Evolutionary conservation across 2,113 vertebrate species (phyloP), one percentile per base, ranked within the genome.

Genomic region (Podiceps cristatus): DNA sequence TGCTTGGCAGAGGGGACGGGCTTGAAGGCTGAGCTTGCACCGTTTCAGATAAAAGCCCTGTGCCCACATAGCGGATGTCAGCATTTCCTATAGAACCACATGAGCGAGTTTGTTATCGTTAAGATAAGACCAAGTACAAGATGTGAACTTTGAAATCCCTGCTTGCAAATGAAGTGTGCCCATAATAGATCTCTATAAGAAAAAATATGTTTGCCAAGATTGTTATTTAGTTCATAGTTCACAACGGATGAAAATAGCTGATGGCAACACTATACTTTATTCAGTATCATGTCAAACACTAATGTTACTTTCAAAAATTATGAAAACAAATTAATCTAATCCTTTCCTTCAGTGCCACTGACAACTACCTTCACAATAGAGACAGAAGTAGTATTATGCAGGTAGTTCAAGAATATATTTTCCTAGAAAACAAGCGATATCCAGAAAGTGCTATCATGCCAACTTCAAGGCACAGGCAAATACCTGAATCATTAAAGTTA

Each of bases 121-220:
- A 89, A 94, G 96, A 96, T 94, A 96, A 94, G 49, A 49, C 44
- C 35, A 53, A 93, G 89, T 60, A 78, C 72, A 89, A 97, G 24
- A 81, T 18, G 20, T 68, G 88, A 80, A 90, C 84, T 94, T 87
- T 95, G 91, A 96, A 90, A 90, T 80, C 77, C 31, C 13, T 85
- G 45, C 66, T 63, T 93, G 74, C 90, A 44, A 77, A 62, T 45
- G 71, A 90, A 96, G 37, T 19, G 52, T 71, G 93, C 18, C 60
- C 40, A 4, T 40, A 67, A 78, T 18, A 56, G 37, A 72, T 68
- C 58, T 31, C 60, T 33, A 22, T 42, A 44, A 58, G 59, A 86
- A 93, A 92, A 92, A 80, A n/a, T 31, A 49, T 31, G 24, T n/a
- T 89, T 82, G 28, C 35, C 83, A 67, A 73, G 77, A 90, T 78